Evolutionary conservation across 2,797 vertebrate genomes (phyloP).

Genomic region (Erithacus rubecula): DNA sequence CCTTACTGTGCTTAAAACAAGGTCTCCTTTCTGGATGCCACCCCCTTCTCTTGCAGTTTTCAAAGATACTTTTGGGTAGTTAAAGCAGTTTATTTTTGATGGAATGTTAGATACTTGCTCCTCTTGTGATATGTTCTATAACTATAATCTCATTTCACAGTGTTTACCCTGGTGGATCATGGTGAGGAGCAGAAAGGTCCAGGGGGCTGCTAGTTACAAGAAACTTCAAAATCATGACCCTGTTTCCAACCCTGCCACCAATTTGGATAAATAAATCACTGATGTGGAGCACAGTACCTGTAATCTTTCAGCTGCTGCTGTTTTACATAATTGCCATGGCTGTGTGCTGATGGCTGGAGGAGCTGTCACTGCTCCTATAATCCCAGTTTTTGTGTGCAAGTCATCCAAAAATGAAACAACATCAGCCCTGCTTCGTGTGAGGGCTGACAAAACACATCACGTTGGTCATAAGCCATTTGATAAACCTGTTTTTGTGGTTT

Average conservation of each 20-base stretch:
- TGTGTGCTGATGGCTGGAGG: neutral
- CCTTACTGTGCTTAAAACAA: neutral
- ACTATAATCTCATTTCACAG: neutral
- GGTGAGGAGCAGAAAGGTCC: neutral
- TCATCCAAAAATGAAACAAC: neutral
- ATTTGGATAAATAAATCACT: neutral
- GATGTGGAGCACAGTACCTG: neutral
- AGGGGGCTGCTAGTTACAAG: accelerated
- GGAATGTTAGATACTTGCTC: neutral
- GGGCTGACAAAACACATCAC: neutral
- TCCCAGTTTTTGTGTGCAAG: neutral
- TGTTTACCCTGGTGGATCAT: neutral
- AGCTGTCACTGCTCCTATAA: accelerated
- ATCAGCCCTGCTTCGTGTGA: neutral
- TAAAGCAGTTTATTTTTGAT: neutral
- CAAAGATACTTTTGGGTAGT: neutral
- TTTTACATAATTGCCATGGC: neutral
- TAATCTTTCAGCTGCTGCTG: neutral
- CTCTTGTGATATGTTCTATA: neutral
- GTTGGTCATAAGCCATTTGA: neutral
- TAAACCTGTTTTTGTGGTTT: neutral
- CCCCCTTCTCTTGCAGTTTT: neutral
- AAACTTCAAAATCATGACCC: neutral
- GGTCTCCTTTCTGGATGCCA: no score
- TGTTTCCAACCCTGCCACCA: neutral